These are phyloP conservation scores for Listrodromus nycthemerus DNA, from an alignment of 2,888 invertebrate genomes.

Conservation along the genomic window DNA sequence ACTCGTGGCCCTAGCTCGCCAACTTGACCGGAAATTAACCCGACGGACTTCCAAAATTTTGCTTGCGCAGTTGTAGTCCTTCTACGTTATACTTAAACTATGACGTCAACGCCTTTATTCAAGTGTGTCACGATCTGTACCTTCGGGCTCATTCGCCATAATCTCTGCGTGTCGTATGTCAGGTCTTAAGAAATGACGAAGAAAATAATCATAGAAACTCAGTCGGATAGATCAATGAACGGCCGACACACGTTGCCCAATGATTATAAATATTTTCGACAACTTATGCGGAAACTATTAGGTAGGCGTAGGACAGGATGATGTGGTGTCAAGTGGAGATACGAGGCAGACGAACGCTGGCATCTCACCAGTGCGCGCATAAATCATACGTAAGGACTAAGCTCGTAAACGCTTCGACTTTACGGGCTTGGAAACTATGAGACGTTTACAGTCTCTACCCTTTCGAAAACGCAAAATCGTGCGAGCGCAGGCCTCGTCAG, in stretches of 20 bases:
- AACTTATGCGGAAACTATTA: slow-evolving; percentile 30
- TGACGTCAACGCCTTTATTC: slow-evolving; percentile 28
- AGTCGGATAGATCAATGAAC: neutral
- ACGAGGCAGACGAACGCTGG: slow-evolving; percentile 39
- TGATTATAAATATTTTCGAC: neutral
- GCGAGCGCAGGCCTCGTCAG: neutral
- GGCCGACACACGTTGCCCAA: neutral
- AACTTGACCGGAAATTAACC: slow-evolving; percentile 66
- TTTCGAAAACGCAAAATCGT: slow-evolving; percentile 48
- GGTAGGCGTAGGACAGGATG: neutral
- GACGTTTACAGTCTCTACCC: slow-evolving; percentile 57
- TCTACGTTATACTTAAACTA: slow-evolving; percentile 35
- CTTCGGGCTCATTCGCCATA: neutral
- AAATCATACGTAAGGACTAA: slow-evolving; percentile 63
- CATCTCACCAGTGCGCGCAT: slow-evolving; percentile 53
- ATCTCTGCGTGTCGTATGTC: neutral
- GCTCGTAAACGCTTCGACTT: slow-evolving; percentile 65
- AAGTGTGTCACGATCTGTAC: slow-evolving; percentile 9
- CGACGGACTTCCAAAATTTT: slow-evolving; percentile 59
- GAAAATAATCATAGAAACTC: neutral
- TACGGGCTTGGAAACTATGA: slow-evolving; percentile 57
- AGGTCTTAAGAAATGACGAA: neutral
- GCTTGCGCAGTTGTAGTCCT: slow-evolving; percentile 50
- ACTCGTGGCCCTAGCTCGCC: slow-evolving; percentile 60
- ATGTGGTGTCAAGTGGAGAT: slow-evolving; percentile 23